These are phyloP conservation scores for Drosophila obscura DNA, from an alignment of 1,140 invertebrate species.

Conservation along the genomic window DNA sequence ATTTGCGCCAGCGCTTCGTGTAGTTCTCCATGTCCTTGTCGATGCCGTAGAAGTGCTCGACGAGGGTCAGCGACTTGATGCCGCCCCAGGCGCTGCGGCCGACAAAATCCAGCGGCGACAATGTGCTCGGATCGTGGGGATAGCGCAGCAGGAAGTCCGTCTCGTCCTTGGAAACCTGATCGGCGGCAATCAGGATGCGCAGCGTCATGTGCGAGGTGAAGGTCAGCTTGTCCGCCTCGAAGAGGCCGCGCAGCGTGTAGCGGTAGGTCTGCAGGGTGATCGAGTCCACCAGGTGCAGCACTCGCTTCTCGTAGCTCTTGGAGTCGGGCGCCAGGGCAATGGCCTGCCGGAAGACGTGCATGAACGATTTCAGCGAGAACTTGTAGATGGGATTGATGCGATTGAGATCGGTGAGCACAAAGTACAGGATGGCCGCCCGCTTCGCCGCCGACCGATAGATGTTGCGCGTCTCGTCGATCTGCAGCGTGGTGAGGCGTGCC, in stretches of 20 bases:
- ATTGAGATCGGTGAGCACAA: conserved; percentile 95
- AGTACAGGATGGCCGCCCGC: conserved; percentile 95
- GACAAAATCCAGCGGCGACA: conserved; percentile 93
- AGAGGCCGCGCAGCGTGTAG: conserved; percentile 96
- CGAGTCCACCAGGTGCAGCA: conserved; percentile 92
- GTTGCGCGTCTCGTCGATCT: conserved; percentile 96
- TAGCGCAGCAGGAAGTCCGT: conserved; percentile 95
- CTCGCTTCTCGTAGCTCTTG: conserved; percentile 89
- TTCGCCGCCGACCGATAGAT: conserved; percentile 94
- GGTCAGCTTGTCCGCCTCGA: conserved; percentile 96
- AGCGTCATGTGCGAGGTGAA: conserved; percentile 95
- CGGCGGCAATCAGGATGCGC: conserved; percentile 88
- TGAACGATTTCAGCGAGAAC: conserved; percentile 98
- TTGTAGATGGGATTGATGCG: conserved; percentile 98
- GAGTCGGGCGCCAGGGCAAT: conserved; percentile 88
- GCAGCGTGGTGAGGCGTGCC: conserved; percentile 92
- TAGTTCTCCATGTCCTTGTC: conserved; percentile 97
- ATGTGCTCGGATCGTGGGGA: conserved; percentile 87
- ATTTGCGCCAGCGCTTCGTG: conserved; percentile 96
- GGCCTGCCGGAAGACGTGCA: conserved; percentile 95
- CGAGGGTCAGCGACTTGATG: conserved; percentile 90
- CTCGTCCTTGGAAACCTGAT: conserved; percentile 89
- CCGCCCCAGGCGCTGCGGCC: conserved; percentile 94
- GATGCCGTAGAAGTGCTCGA: conserved; percentile 94
- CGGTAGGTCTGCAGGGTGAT: conserved; percentile 95